Evolutionary conservation across 1,140 invertebrate genomes (phyloP), one percentile per base, ranked within the genome.

Genomic region (Drosophila setifemur): DNA sequence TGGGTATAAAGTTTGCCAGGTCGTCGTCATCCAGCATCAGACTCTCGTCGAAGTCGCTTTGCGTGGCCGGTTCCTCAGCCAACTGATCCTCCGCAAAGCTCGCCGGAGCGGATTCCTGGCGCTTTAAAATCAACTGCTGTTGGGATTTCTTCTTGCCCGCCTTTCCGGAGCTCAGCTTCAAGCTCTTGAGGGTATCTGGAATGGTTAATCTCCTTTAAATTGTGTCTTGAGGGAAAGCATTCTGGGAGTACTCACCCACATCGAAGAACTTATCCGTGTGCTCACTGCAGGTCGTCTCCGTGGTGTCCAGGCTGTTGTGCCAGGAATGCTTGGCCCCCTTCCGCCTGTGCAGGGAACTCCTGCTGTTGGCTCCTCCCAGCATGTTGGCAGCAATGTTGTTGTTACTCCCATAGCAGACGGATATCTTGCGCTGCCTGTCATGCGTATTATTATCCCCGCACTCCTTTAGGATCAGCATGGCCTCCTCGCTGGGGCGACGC

Each of bases 401-500:
- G 25, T 89, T 89, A 29, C 79, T 88, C 25, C 79, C 81, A 53
- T 89, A 89, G 19, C 83, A 89, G 4, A 89, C 66, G 7, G 88
- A 89, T 21, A 89, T 61, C 43, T 89, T 89, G 8, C 88, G 74
- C 14, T 76, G 67, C 7, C 82, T 53, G 37, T 9, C 26, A 4
- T 12, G n/a, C 0, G 37, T 3, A 4, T 18, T 33, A 9, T 8
- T 52, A 9, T 87, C 82, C 0, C 69, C 81, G 6, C 86, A 89
- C 3, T 83, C 73, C 35, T 89, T 89, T 0, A 89, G 44, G 54
- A 96, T 95, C 21, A 92, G 93, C 66, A 95, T 92, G 0, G 95
- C 95, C 70, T 96, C 95, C 79, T 96, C 95, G 76, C 95, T 96
- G 0, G 95, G 95, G 43, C 95, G 89, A 18, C 95, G 91, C 44